phyloP scores from a whole-genome alignment of 2,797 vertebrate species.

The Phoxinus dragarum region DNA sequence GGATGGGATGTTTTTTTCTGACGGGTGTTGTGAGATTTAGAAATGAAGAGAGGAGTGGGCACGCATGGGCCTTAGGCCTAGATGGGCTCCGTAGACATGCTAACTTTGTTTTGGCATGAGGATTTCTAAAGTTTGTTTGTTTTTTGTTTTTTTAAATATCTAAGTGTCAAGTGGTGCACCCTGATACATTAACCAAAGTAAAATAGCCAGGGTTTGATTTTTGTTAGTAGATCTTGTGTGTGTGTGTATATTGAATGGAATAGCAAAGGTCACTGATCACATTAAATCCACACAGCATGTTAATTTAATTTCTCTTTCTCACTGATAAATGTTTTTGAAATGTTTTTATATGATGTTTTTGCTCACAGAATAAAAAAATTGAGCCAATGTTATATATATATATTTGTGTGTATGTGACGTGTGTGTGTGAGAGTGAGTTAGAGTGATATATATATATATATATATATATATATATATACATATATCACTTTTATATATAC shows the following conservation, averaged over 20 bases:
- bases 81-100: neutral
- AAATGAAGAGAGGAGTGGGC: neutral
- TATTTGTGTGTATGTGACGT: too few species aligned
- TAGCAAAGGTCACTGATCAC: neutral
- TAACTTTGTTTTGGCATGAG: neutral
- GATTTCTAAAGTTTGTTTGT: neutral
- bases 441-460: too few species aligned
- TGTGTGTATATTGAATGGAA: neutral
- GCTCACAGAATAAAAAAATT: too few species aligned
- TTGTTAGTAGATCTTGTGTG: neutral
- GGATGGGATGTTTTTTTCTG: neutral
- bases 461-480: too few species aligned
- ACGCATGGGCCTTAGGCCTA: conserved; percentile 6
- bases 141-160: neutral
- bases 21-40: neutral
- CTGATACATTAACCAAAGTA: neutral
- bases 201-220: too few species aligned
- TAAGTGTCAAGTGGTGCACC: neutral
- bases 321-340: neutral
- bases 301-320: neutral
- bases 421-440: too few species aligned
- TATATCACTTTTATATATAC: too few species aligned
- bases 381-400: too few species aligned
- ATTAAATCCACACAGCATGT: neutral
- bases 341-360: too few species aligned